Evolutionary conservation across 2,113 vertebrate genomes (phyloP).

Genomic region (Labeo catla): DNA sequence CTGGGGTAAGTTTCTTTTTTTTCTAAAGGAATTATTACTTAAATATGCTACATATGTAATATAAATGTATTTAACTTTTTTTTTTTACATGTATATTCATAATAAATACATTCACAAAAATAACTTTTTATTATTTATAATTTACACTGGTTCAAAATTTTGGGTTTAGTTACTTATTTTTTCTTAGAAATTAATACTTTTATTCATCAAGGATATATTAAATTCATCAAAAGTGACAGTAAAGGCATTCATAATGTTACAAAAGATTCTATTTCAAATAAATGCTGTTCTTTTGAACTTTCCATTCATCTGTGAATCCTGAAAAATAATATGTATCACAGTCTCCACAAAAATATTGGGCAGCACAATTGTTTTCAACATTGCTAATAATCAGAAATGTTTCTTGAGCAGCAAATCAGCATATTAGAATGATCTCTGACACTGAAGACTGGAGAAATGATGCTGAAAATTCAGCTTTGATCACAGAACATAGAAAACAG

Average conservation of each 20-base stretch:
- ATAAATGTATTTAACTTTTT: no score
- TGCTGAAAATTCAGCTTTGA: background rate
- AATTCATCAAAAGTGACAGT: background rate
- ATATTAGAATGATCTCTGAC: background rate
- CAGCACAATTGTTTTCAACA: background rate
- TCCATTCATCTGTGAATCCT: background rate
- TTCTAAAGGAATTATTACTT: no score
- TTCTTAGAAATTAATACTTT: no score
- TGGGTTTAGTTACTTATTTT: no score
- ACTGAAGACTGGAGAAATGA: background rate
- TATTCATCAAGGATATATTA: background rate
- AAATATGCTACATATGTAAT: no score
- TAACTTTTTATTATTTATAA: no score
- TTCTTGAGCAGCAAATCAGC: background rate
- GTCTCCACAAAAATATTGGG: background rate
- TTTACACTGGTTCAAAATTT: no score
- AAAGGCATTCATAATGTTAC: background rate
- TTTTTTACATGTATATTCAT: no score
- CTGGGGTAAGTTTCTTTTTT: no score
- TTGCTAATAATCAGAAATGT: background rate
- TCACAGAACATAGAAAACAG: background rate
- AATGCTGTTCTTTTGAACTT: background rate
- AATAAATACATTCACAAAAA: no score
- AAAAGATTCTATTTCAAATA: background rate
- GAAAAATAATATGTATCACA: background rate